Evolutionary conservation across 1,140 invertebrate species (phyloP), one percentile per base, ranked within the genome.

Genomic region (Chymomyza costata): DNA sequence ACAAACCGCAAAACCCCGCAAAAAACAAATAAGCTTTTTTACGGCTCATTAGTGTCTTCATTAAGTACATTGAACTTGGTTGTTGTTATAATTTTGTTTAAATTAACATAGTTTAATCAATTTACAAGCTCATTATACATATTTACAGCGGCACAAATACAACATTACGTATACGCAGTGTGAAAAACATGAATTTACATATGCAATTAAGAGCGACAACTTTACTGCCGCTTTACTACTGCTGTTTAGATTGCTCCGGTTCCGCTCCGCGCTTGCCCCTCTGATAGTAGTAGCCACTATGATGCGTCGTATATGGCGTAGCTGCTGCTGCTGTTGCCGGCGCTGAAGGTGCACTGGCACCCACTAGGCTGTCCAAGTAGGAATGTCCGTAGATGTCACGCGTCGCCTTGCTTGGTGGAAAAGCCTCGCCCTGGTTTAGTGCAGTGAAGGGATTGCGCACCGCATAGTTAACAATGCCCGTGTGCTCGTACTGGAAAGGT

Each of bases 341-440:
- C 1, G 40, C 18, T 2, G 46, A 46, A 10, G 73, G 45, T 6
- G 55, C 28, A 0, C 47, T 62, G 8, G 58, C 34, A 8, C 51
- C 53, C 35, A 62, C 59, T 15, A 84, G 58, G 21, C 41, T 84
- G 32, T 84, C 82, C 45, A 84, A 46, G 19, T 65, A 84, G 16
- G 82, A 84, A 1, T 63, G 57, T 40, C 73, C 60, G 40, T 45
- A 67, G 32, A 41, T 76, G 13, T 82, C 65, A 41, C 82, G 38
- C 3, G 54, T 62, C 13, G 67, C 74, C 43, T 84, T 84, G 50
- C 45, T 65, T 28, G 82, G 78, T 18, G 78, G 78, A 6, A 84
- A 84, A 6, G 73, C 60, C 45, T 85, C 83, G 10, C 83, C 83
- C 18, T 74, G 74, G 45, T 85, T 85, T 0, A 85, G 62, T 1